Conservation (phyloP, 1,140 invertebrate genomes). For the Physella acuta region DNA sequence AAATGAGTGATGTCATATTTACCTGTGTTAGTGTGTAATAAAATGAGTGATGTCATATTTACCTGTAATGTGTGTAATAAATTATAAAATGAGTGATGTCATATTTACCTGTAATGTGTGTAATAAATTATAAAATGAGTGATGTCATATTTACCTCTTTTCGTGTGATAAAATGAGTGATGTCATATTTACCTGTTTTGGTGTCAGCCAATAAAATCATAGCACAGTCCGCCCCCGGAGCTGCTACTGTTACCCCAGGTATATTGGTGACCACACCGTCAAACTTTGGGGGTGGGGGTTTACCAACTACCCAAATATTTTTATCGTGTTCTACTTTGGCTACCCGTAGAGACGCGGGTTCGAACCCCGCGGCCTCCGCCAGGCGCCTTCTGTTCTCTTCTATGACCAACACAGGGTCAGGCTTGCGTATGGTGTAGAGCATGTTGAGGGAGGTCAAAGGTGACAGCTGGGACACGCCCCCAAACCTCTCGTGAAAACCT, state of each 20-base stretch:
- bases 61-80: no score
- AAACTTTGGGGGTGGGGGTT: conserved; percentile 22
- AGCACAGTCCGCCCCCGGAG: conserved; percentile 41
- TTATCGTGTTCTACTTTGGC: conserved; percentile 37
- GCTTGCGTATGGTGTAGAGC: conserved; percentile 30
- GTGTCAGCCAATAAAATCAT: conserved; percentile 41
- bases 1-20: no score
- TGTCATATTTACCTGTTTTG: conserved; percentile 23
- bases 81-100: no score
- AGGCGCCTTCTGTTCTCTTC: conserved; percentile 37
- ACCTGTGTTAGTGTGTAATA: no score
- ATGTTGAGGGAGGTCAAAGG: conserved; percentile 37
- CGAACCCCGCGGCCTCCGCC: conserved; percentile 30
- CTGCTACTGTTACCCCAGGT: conserved; percentile 29
- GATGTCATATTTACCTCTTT: no score
- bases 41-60: no score
- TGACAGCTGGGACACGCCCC: conserved; percentile 33
- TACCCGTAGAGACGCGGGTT: conserved; percentile 24
- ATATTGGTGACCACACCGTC: conserved; percentile 34
- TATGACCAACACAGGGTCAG: conserved; percentile 32
- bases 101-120: no score
- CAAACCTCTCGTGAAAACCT: conserved; percentile 36
- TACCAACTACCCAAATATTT: conserved; percentile 29
- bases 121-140: no score
- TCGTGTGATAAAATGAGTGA: no score